A percentile compares a stretch with the other conserved stretches of the same genome.
These are phyloP conservation scores for Hoplias malabaricus DNA, from an alignment of 2,113 vertebrate species.

Conservation along the genomic window DNA sequence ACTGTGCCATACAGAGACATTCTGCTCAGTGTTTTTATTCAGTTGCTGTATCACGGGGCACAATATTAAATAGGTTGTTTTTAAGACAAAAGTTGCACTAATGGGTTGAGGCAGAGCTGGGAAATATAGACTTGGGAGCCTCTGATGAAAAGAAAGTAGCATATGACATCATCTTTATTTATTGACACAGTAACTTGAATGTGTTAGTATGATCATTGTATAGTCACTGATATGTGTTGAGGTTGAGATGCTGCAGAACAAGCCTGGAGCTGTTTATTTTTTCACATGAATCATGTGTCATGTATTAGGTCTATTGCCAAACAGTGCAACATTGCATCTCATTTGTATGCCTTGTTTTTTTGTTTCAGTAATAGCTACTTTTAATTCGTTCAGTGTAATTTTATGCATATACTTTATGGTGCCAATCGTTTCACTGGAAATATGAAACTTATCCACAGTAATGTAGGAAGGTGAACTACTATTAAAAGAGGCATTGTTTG, in stretches of 20 bases:
- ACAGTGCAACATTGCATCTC: slow-evolving; percentile 18
- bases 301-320: not conserved
- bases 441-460: not conserved
- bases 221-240: not conserved
- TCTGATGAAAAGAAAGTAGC: not conserved
- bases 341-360: not conserved
- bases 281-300: not conserved
- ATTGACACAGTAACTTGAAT: not conserved
- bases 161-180: not conserved
- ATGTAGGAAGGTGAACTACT: not conserved
- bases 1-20: slow-evolving; percentile 19
- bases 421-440: not conserved
- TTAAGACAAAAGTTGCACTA: not conserved
- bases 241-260: not conserved
- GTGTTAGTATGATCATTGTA: not conserved
- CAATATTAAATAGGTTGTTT: not conserved
- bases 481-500: not conserved
- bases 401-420: not conserved
- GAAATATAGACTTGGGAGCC: not conserved
- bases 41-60: not conserved
- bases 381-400: not conserved
- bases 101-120: slow-evolving; percentile 29
- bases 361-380: not conserved
- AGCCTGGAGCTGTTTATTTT: not conserved
- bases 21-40: slow-evolving; percentile 9